Conservation (phyloP, 2,888 invertebrate species). For the Agonopterix arenella region DNA sequence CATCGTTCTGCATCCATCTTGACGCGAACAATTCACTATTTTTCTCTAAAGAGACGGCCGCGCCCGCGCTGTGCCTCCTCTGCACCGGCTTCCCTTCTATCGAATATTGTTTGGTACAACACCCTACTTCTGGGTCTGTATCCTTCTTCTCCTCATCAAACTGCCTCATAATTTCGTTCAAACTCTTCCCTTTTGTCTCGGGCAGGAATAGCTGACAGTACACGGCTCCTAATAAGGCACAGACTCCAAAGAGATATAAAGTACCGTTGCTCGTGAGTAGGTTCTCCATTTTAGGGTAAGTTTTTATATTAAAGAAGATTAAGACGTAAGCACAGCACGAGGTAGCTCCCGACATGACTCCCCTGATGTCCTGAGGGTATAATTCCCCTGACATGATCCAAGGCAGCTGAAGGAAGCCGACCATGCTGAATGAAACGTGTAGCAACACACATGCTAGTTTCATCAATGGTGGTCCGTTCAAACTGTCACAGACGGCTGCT, state of each 20-base stretch:
- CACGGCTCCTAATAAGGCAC: slow-evolving; percentile 77
- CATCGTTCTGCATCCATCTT: slow-evolving; percentile 39
- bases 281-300: slow-evolving; percentile 79
- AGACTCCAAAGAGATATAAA: slow-evolving; percentile 78
- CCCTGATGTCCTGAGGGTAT: slow-evolving; percentile 81
- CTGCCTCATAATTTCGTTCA: slow-evolving; percentile 81
- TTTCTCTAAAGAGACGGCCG: slow-evolving; percentile 56
- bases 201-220: slow-evolving; percentile 80
- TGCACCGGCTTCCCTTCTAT: slow-evolving; percentile 46
- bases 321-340: slow-evolving; percentile 82
- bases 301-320: slow-evolving; percentile 83
- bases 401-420: slow-evolving; percentile 84
- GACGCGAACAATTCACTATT: slow-evolving; percentile 32
- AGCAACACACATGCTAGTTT: slow-evolving; percentile 79
- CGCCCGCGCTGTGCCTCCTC: slow-evolving; percentile 62
- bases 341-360: slow-evolving; percentile 82
- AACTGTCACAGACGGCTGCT: slow-evolving; percentile 76
- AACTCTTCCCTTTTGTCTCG: slow-evolving; percentile 82
- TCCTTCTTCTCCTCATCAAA: slow-evolving; percentile 70
- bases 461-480: slow-evolving; percentile 68
- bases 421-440: slow-evolving; percentile 85
- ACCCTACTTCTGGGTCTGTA: slow-evolving; percentile 47
- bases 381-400: slow-evolving; percentile 87
- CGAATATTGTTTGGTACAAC: slow-evolving; percentile 21
- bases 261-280: slow-evolving; percentile 79